Evolutionary conservation across 2,888 invertebrate genomes (phyloP).

Genomic region (Zhuqinia jingwanae): DNA sequence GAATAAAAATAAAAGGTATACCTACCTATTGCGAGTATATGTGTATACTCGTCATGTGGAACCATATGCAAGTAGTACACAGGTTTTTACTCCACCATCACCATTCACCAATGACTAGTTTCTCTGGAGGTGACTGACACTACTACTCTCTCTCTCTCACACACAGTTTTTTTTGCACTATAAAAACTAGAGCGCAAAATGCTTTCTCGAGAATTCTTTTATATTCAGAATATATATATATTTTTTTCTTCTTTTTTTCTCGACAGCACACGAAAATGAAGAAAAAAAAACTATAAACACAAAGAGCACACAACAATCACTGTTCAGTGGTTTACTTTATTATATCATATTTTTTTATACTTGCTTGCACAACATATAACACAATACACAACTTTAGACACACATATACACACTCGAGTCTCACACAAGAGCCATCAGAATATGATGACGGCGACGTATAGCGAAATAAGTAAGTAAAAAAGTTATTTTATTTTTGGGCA

Average conservation of each 20-base stretch:
- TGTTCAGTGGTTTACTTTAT: conserved; percentile 59
- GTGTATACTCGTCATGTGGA: too few species aligned
- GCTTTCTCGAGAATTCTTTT: neutral
- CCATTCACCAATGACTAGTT: too few species aligned
- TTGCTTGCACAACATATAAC: too few species aligned
- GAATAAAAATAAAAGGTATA: too few species aligned
- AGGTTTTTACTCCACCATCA: neutral
- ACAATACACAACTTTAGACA: neutral
- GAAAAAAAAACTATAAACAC: conserved; percentile 15
- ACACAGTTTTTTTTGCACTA: neutral
- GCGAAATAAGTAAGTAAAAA: conserved; percentile 33
- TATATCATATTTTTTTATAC: conserved; percentile 38
- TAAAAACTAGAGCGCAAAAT: neutral
- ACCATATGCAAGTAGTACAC: neutral
- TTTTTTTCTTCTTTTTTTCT: neutral
- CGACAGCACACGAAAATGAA: conserved; percentile 39
- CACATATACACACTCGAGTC: neutral
- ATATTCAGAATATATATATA: neutral
- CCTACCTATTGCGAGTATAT: too few species aligned
- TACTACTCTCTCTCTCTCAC: neutral
- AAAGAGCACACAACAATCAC: conserved; percentile 50
- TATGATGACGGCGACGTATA: neutral
- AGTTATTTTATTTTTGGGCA: conserved; percentile 34
- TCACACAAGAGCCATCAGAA: neutral
- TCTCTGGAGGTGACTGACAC: conserved; percentile 19